Evolutionary conservation across 1,140 invertebrate species (phyloP).

Genomic region (Eumaeus atala): DNA sequence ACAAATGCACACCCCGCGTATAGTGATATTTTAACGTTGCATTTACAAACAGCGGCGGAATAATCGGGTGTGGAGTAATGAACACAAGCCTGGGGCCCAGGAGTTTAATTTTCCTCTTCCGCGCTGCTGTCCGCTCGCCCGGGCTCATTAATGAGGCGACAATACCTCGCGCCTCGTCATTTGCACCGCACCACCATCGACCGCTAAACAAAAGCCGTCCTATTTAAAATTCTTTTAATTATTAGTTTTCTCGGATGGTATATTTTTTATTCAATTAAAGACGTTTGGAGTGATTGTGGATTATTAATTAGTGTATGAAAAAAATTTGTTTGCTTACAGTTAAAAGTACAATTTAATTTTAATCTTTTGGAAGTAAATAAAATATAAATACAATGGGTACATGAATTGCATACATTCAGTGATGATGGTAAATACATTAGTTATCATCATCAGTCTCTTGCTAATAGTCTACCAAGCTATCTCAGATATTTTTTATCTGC

Average conservation of each 20-base stretch:
- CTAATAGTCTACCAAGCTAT: too few relatives aligned
- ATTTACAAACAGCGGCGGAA: conserved; percentile 52
- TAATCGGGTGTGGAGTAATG: conserved; percentile 66
- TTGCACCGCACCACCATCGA: conserved; percentile 28
- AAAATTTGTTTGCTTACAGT: too few relatives aligned
- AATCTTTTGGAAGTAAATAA: too few relatives aligned
- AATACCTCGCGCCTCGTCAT: conserved; percentile 58
- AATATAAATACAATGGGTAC: too few relatives aligned
- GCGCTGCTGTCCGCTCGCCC: conserved; percentile 51
- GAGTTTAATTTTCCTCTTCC: conserved; percentile 74
- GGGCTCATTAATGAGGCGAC: conserved; percentile 63
- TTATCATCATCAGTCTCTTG: too few relatives aligned
- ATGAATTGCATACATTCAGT: too few relatives aligned
- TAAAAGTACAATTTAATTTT: too few relatives aligned
- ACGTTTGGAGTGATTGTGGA: too few relatives aligned
- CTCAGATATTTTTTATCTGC: too few relatives aligned
- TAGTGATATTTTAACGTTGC: conserved; percentile 48
- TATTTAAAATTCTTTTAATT: conserved; percentile 11
- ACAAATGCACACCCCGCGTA: conserved; percentile 23
- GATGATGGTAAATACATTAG: too few relatives aligned
- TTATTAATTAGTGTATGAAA: too few relatives aligned
- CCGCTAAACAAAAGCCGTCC: conserved; percentile 21
- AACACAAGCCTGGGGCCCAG: conserved; percentile 63
- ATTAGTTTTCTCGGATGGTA: background rate
- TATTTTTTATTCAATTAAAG: too few relatives aligned